A percentile compares a stretch with the other conserved stretches of the same genome.
Evolutionary conservation across 2,888 invertebrate species (phyloP).

Genomic region (Synanthedon andrenaeformis): DNA sequence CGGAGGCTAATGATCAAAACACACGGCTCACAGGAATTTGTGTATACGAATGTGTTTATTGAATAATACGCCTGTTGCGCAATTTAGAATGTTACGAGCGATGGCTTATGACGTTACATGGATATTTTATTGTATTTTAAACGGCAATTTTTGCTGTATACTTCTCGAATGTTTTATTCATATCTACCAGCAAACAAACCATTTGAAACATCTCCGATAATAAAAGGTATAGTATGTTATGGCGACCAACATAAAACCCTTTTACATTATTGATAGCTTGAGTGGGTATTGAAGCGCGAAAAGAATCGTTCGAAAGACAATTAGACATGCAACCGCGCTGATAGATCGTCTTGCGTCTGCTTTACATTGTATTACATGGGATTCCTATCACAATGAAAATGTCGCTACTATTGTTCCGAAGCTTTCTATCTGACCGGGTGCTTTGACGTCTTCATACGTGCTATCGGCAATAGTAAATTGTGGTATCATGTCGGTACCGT

Average conservation of each 20-base stretch:
- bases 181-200: slow-evolving; percentile 18
- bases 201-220: neutral
- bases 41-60: slow-evolving; percentile 48
- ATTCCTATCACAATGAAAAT: slow-evolving; percentile 45
- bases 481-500: slow-evolving; percentile 64
- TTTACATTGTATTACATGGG: slow-evolving; percentile 32
- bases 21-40: slow-evolving; percentile 44
- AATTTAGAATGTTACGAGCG: slow-evolving; percentile 36
- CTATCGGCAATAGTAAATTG: slow-evolving; percentile 64
- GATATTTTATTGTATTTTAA: slow-evolving; percentile 24
- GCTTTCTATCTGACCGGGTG: slow-evolving; percentile 43
- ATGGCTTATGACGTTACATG: slow-evolving; percentile 30
- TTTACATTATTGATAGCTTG: neutral
- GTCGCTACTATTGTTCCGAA: slow-evolving; percentile 51
- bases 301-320: neutral
- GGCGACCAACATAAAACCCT: neutral
- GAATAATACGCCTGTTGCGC: slow-evolving; percentile 44
- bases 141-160: slow-evolving; percentile 19
- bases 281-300: neutral
- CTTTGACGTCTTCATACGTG: slow-evolving; percentile 63
- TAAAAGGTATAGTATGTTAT: neutral
- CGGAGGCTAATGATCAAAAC: slow-evolving; percentile 51
- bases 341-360: slow-evolving; percentile 22
- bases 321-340: slow-evolving; percentile 10
- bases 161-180: slow-evolving; percentile 29